phyloP scores from a whole-genome alignment of 37 sponge, comb jelly and placozoan genomes.

The Cliona cf. orientalis region DNA sequence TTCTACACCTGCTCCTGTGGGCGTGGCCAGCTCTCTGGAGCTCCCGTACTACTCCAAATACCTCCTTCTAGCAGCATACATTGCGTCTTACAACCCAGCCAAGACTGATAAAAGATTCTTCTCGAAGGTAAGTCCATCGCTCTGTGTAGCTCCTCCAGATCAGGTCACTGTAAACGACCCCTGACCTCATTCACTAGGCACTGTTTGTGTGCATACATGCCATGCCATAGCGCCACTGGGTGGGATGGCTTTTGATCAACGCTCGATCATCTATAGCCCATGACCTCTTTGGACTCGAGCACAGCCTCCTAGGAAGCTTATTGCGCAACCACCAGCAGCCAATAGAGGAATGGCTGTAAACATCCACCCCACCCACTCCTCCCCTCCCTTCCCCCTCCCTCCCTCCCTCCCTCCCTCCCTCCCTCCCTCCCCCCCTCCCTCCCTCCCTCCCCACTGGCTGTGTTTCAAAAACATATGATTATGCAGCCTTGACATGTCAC shows the following conservation, averaged over 20 bases:
- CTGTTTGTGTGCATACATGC: background rate
- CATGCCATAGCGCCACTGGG: background rate
- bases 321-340: too few relatives aligned
- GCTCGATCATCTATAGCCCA: background rate
- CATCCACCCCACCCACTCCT: too few relatives aligned
- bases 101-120: conserved; percentile 79
- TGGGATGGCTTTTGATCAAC: background rate
- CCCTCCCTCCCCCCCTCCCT: too few relatives aligned
- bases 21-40: conserved; percentile 19
- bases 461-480: too few relatives aligned
- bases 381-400: too few relatives aligned
- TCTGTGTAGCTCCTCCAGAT: too few relatives aligned
- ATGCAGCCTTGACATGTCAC: too few relatives aligned
- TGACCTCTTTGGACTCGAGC: background rate
- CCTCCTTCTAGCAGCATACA: conserved; percentile 69
- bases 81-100: conserved; percentile 85
- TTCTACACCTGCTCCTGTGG: background rate
- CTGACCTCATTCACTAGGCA: background rate
- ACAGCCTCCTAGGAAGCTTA: background rate
- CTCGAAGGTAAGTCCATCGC: conserved; percentile 75
- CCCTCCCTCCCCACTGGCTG: too few relatives aligned
- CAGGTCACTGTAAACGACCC: too few relatives aligned
- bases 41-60: conserved; percentile 64
- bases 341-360: too few relatives aligned
- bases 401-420: too few relatives aligned